These are phyloP conservation scores for Ophion costatus DNA, from an alignment of 2,888 invertebrate species.

Conservation along the genomic window DNA sequence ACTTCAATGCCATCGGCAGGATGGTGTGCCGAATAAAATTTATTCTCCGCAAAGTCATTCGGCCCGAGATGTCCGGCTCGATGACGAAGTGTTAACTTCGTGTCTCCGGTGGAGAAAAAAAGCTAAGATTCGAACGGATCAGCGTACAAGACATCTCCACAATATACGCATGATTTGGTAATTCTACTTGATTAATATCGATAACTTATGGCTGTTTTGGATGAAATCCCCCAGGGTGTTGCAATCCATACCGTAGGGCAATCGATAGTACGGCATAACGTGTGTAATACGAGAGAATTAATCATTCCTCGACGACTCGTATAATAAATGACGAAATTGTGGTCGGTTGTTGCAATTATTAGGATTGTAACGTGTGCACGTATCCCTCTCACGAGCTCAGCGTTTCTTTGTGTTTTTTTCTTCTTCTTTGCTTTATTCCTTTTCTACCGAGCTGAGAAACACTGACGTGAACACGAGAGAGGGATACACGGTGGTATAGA, in stretches of 20 bases:
- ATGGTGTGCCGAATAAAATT: no score
- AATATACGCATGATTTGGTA: no score
- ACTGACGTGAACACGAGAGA: constrained; percentile 23
- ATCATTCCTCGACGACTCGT: constrained; percentile 30
- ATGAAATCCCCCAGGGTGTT: not conserved
- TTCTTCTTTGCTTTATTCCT: not conserved
- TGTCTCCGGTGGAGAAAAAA: no score
- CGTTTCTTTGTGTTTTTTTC: constrained; percentile 15
- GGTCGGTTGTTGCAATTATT: constrained; percentile 58
- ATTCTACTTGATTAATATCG: not conserved
- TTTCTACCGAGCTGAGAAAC: constrained; percentile 40
- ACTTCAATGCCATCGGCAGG: no score
- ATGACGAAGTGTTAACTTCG: no score
- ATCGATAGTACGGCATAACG: constrained; percentile 3
- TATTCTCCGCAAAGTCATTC: no score
- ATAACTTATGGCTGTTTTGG: not conserved
- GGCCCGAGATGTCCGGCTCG: no score
- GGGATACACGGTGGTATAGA: constrained; percentile 9
- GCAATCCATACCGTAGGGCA: constrained; percentile 4
- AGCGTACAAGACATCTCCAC: no score
- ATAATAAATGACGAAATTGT: constrained; percentile 59
- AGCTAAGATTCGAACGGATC: no score
- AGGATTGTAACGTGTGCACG: constrained; percentile 23
- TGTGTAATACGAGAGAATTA: constrained; percentile 45
- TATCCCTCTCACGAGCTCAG: constrained; percentile 7